A percentile compares a stretch with the other conserved stretches of the same genome.
phyloP scores from a whole-genome alignment of 1,140 invertebrate species.

The Eubasilissa regina region DNA sequence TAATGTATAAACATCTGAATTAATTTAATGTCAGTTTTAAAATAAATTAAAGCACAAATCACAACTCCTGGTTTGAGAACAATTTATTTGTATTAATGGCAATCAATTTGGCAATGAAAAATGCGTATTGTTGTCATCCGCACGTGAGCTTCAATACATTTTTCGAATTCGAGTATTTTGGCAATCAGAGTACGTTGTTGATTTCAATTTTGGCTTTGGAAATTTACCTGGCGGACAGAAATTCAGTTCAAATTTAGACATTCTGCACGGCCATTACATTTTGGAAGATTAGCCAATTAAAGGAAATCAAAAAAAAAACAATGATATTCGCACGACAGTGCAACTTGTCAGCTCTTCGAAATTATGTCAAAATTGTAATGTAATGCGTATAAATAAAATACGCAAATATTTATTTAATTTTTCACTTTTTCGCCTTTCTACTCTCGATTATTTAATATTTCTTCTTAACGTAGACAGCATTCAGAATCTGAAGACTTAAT shows the following conservation, averaged over 20 bases:
- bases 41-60: conserved; percentile 26
- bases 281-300: conserved; percentile 3
- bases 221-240: not conserved
- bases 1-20: too few relatives aligned
- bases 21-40: not conserved
- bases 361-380: too few relatives aligned
- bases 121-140: not conserved
- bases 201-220: conserved; percentile 14
- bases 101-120: not conserved
- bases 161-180: conserved; percentile 10
- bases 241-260: conserved; percentile 10
- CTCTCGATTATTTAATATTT: too few relatives aligned
- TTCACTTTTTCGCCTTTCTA: too few relatives aligned
- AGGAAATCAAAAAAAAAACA: too few relatives aligned
- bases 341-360: too few relatives aligned
- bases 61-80: conserved; percentile 23
- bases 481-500: too few relatives aligned
- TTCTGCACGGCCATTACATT: not conserved
- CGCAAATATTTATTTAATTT: too few relatives aligned
- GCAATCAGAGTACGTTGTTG: not conserved
- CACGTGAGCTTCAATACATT: not conserved
- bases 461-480: too few relatives aligned
- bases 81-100: conserved; percentile 8
- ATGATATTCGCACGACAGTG: too few relatives aligned
- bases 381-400: too few relatives aligned